Base-by-base conservation (phyloP, 2,888 invertebrate genomes). In the Ganaspis brasiliensis region DNA sequence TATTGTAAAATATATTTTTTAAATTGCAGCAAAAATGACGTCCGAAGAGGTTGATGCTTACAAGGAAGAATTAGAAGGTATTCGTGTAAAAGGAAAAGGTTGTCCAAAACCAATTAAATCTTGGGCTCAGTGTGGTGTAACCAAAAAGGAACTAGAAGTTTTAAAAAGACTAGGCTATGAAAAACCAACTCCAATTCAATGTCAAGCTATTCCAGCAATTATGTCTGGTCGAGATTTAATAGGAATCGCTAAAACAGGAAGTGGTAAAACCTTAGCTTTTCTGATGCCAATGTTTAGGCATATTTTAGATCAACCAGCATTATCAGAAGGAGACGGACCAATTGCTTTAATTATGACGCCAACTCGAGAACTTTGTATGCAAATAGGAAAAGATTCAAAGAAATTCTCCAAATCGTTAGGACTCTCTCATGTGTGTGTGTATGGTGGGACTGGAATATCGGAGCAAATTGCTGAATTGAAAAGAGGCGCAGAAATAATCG, bases 81-180 rank as follows among this genome's bases (percentile, higher is more conserved):
- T 99, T 75, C 94, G 97, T 84, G 98, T 99, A 0, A 97, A 98
- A 90, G 99, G 99, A 26, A 98, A 98, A 90, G 97, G 97, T 9
- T 98, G 98, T 89, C 99, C 99, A 0, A 98, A 98, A 89, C 97
- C 97, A 0, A 97, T 99, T 78, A 97, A 95, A 92, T 95, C 96
- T 0, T 99, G 99, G 99, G 98, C 99, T 0, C 99, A 99, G 87
- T 98, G 98, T 90, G 99, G 99, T 5, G 97, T 99, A 21, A 98
- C 98, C 79, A 98, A 98, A 90, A 98, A 98, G 90, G 97, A 99
- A 90, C 93, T 99, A 91, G 98, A 98, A 87, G 95, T 97, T 82
- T 92, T 99, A 76, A 98, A 97, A 91, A 98, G 96, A 92, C 94
- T 96, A 76, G 95, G 95, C 77, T 99, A 98, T 92, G 98, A 98